Percentiles rank a stretch among this genome's conserved stretches.
Conservation (phyloP, 1,140 invertebrate species). For the Phymorhynchus buccinoides region DNA sequence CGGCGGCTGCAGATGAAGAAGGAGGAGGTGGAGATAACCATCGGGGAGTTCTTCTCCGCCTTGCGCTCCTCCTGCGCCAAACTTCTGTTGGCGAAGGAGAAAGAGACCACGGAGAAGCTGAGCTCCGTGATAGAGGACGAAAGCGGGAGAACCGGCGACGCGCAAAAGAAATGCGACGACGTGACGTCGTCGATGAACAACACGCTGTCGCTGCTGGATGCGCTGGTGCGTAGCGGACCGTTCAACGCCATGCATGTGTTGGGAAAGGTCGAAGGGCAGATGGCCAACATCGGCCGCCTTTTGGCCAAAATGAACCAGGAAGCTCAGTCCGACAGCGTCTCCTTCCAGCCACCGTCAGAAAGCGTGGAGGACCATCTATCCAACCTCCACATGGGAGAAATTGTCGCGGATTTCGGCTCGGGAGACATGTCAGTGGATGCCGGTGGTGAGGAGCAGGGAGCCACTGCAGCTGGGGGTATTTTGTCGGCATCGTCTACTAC, state of each 20-base stretch:
- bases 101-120: conserved; percentile 20
- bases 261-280: conserved; percentile 3
- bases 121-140: conserved; percentile 24
- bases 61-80: conserved; percentile 4
- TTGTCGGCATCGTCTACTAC: background rate
- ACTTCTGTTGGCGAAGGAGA: conserved; percentile 27
- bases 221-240: conserved; percentile 5
- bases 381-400: conserved; percentile 12
- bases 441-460: background rate
- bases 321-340: background rate
- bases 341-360: background rate
- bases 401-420: background rate
- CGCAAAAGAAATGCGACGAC: conserved; percentile 1
- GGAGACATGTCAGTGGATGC: background rate
- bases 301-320: background rate
- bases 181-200: conserved; percentile 15
- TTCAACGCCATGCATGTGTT: conserved; percentile 18
- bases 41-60: conserved; percentile 31
- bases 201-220: conserved; percentile 18
- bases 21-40: conserved; percentile 19
- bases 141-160: background rate
- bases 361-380: conserved; percentile 16
- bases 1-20: conserved; percentile 19
- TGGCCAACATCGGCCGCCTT: conserved; percentile 6
- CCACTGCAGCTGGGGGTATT: background rate